Percentiles rank a stretch among this genome's conserved stretches.
Conservation (phyloP, 1,140 invertebrate genomes). For the Drosophila tani region DNA sequence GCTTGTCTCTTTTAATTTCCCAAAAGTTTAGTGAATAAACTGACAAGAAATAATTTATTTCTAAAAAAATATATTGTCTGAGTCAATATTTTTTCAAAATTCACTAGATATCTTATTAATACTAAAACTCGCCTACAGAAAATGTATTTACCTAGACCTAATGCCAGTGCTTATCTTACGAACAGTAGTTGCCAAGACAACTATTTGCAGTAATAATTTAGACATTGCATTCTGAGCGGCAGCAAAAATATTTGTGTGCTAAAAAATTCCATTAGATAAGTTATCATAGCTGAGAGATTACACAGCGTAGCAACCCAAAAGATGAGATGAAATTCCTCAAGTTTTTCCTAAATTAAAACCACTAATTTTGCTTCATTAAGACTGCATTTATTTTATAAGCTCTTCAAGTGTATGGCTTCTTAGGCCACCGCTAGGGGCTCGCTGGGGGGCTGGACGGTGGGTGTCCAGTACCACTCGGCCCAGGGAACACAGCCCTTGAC, state of each 20-base stretch:
- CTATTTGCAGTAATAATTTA: conserved; percentile 7
- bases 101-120: neutral
- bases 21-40: too few relatives aligned
- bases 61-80: too few relatives aligned
- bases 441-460: conserved; percentile 64
- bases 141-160: neutral
- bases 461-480: conserved; percentile 57
- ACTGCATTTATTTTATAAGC: conserved; percentile 3
- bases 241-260: conserved; percentile 5
- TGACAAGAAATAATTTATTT: too few relatives aligned
- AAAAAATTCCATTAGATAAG: conserved; percentile 1
- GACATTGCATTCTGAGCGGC: neutral
- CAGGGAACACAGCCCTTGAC: conserved; percentile 57
- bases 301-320: neutral
- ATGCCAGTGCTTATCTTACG: neutral
- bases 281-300: neutral
- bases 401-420: neutral
- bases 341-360: neutral
- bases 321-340: neutral
- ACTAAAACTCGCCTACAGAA: neutral
- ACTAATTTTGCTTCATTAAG: neutral
- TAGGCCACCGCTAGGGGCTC: conserved; percentile 30
- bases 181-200: neutral
- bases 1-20: too few relatives aligned
- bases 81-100: neutral